Base-by-base conservation (phyloP, 1,140 invertebrate species). In the Choristoneura fumiferana region DNA sequence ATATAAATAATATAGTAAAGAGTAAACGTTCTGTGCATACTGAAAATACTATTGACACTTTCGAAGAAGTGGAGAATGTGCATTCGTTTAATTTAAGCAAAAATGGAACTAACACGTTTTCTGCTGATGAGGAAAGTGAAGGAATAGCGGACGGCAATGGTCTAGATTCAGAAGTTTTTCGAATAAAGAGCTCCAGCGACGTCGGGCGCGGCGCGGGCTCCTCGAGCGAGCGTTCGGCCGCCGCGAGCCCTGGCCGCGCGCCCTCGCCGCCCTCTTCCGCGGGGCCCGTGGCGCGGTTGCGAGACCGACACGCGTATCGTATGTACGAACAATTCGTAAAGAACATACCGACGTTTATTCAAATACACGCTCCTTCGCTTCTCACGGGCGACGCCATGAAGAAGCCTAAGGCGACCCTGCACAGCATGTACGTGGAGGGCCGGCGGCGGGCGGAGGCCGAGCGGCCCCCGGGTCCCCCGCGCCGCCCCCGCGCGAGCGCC, bases 281-380 rank as follows among this genome's bases (percentile, higher is more conserved):
- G 17, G 58, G 38, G 36, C 18, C 57, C 10, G 15, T 10, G 17
- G 17, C 43, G 14, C 43, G 22, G 17, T n/a, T 22, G 43, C 43
- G 55, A 34, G 39, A 37, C 40, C 49, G 62, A 55, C 34, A 33
- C 43, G 34, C 22, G n/a, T 54, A 78, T 45, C 34, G 63, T 43
- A 52, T 72, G 6, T 82, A 80, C 63, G 63, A 75, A 54, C 57
- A 71, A 34, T 70, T 80, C 54, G 67, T 80, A 37, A 57, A 60
- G 5, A 57, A 73, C 37, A 62, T 80, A 10, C 60, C 76, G 13
- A 39, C 34, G 5, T 70, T 71, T 66, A n/a, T 80, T 8, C 62
- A 54, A 54, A 36, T 60, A 64, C 60, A 67, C 57, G 52, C 55
- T 45, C 62, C 72, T 37, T 39, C n/a, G 6, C 35, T 73, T 10